Evolutionary conservation across 2,113 vertebrate species (phyloP), one percentile per base, ranked within the genome.

Genomic region (Ictidomys tridecemlineatus): DNA sequence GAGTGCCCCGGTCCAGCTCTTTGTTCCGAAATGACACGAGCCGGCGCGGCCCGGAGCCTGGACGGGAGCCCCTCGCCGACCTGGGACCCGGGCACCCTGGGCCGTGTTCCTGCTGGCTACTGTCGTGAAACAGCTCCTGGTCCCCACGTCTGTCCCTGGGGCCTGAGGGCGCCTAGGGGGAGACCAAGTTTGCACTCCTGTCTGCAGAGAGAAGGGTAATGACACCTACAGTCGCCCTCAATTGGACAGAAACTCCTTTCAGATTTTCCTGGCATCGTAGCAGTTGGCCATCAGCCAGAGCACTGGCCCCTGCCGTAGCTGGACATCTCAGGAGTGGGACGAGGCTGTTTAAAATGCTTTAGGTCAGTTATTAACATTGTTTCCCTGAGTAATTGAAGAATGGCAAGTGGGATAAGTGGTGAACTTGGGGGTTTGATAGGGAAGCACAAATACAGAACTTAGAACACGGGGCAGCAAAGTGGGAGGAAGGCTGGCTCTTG

Each of bases 1-100:
- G 53, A 24, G 93, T 26, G 63, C 63, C 78, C 78, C 32, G 82
- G 87, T 83, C 39, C 63, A 4, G 24, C 76, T 83, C 97, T 98
- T 98, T 98, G 97, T 97, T 96, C 86, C 39, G 85, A 61, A 8
- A 79, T 34, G 80, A 78, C 80, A 13, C 5, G 26, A 58, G 77
- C 86, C 13, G 32, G 17, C 34, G 74, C 78, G 14, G 48, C 48
- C 42, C 58, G 77, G 76, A 18, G 13, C 87, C 42, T 39, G 63
- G 37, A 7, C 30, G 17, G 82, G n/a, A 45, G 53, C 67, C 34
- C 34, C 3, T 24, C 67, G 32, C 84, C 22, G 67, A 11, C 17
- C 22, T 28, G 45, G 45, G 42, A 39, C 85, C 63, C 2, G 42
- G 67, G 65, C 83, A 32, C 30, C 0, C 45, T 11, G 24, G 24